Percentiles rank a stretch among this genome's conserved stretches.
phyloP scores from a whole-genome alignment of 2,888 invertebrate species.

The Dinocampus coccinellae region DNA sequence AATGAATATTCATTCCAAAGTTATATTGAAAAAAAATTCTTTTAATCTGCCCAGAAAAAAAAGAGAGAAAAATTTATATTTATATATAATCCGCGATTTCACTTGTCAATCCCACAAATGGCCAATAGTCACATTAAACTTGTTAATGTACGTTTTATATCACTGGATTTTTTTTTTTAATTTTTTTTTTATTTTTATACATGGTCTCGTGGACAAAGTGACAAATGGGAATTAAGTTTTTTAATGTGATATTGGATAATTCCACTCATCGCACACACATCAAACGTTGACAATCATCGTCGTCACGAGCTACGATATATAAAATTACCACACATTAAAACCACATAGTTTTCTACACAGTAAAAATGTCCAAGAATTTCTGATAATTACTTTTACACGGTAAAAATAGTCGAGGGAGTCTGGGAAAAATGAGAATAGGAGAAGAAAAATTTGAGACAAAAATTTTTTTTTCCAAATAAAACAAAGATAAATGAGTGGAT shows the following conservation, averaged over 20 bases:
- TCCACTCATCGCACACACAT: background rate
- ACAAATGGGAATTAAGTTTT: background rate
- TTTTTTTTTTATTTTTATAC: background rate
- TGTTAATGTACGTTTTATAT: background rate
- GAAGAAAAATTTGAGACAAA: background rate
- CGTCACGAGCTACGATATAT: background rate
- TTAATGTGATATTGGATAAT: background rate
- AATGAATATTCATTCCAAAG: background rate
- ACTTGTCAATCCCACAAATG: background rate
- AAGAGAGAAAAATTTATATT: too few species aligned
- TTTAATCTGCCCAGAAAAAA: background rate
- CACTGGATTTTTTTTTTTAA: background rate
- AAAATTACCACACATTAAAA: conserved; percentile 7
- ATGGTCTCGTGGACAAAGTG: background rate
- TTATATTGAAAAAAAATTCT: background rate
- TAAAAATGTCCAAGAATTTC: background rate
- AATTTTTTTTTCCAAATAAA: too few species aligned
- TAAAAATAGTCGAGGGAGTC: background rate
- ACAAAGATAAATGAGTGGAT: background rate
- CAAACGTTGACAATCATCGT: background rate
- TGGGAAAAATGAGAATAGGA: background rate
- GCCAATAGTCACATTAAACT: background rate
- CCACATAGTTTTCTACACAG: conserved; percentile 2
- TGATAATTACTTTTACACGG: background rate
- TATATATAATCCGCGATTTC: background rate